Evolutionary conservation across 2,888 invertebrate species (phyloP), one percentile per base, ranked within the genome.

Genomic region (Acrocera orbiculus): DNA sequence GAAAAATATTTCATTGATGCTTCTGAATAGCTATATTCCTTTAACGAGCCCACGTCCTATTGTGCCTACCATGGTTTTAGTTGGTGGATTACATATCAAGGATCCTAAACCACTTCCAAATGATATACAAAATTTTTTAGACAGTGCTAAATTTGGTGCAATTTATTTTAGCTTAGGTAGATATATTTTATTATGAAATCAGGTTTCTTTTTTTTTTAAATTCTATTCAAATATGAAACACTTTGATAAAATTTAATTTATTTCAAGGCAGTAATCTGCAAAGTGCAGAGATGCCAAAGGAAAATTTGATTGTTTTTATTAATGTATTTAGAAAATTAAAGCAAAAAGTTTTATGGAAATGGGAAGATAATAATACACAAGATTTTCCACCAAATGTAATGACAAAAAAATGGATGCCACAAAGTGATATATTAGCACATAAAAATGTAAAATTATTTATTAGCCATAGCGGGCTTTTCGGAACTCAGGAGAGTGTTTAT

Each of bases 81-180:
- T 70, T 5, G 70, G 65, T 8, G 71, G 70, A 20, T 50, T 69
- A 34, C 70, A 70, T 39, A 58, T 70, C 25, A 56, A 57, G 31
- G 50, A 52, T 10, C 52, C 56, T 14, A 56, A 59, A 34, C 38
- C 45, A 7, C 36, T 59, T 35, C 52, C 57, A 16, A 20, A 36
- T 10, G 57, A 61, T 39, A 48, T 65, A 13, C 47, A 62, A 41
- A 42, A 45, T 13, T 64, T 62, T 39, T 39, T 65, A 27, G 59
- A 63, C 34, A 55, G 44, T 13, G 56, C 62, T 5, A 44, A 48
- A 17, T 44, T 62, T 35, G 66, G 66, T 3, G 63, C 55, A n/a
- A 56, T 66, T 33, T 62, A 54, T 45, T 64, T 66, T 36, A 65
- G 63, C 41, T 50, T 67, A 29, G 58, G 56, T 47, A 45, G 11